A percentile compares a stretch with the other conserved stretches of the same genome.
Conservation (phyloP, 1,140 invertebrate species). For the Drosophila sucinea region DNA sequence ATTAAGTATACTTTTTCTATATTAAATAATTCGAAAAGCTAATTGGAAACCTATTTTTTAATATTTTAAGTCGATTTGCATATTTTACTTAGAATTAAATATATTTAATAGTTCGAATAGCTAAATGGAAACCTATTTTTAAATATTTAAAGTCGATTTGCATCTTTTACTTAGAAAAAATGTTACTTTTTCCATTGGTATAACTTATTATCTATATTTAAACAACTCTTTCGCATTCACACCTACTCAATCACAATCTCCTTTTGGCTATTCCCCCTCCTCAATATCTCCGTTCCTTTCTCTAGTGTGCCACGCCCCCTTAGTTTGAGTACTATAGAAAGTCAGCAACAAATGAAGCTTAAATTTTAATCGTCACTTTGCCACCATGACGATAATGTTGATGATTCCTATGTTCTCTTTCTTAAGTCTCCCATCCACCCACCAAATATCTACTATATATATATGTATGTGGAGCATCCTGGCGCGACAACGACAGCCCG, state of each 20-base stretch:
- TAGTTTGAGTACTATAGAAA: conserved; percentile 13
- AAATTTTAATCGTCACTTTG: conserved; percentile 80
- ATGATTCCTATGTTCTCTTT: conserved; percentile 47
- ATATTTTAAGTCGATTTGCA: too few relatives aligned
- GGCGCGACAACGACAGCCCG: conserved; percentile 48
- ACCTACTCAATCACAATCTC: conserved; percentile 66
- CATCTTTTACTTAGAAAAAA: neutral
- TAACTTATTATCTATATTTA: neutral
- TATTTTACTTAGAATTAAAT: too few relatives aligned
- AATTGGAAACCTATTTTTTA: too few relatives aligned
- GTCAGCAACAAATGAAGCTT: conserved; percentile 78
- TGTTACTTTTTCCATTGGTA: too few relatives aligned
- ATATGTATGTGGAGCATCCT: conserved; percentile 36
- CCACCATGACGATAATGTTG: conserved; percentile 69
- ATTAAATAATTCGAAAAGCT: too few relatives aligned
- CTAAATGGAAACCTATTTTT: too few relatives aligned
- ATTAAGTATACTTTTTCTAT: too few relatives aligned
- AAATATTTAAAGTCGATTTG: neutral
- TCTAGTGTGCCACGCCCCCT: conserved; percentile 15
- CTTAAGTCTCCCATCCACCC: conserved; percentile 34
- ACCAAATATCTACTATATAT: too few relatives aligned
- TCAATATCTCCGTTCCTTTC: neutral
- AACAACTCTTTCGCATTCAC: conserved; percentile 44
- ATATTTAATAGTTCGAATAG: too few relatives aligned
- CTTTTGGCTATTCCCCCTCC: conserved; percentile 32